These are phyloP conservation scores for Pteronura brasiliensis DNA, from an alignment of 2,113 vertebrate species.

Conservation along the genomic window DNA sequence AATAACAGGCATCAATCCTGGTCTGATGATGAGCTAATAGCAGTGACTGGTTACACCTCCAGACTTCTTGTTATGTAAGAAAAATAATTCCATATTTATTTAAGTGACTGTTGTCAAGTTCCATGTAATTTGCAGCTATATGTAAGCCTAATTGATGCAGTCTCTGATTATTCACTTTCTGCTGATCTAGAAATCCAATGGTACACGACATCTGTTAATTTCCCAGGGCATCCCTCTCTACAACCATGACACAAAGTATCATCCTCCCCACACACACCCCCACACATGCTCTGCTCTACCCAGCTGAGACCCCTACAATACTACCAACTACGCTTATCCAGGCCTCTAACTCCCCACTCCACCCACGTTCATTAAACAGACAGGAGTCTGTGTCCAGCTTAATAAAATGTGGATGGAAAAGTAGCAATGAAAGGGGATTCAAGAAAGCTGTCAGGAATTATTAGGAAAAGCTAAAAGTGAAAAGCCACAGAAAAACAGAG, in stretches of 20 bases:
- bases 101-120: not conserved
- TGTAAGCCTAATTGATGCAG: not conserved
- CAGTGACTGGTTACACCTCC: not conserved
- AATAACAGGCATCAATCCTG: not conserved
- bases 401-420: not conserved
- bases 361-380: not conserved
- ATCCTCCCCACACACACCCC: too few species aligned
- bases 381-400: not conserved
- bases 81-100: not conserved
- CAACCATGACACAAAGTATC: not conserved
- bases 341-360: not conserved
- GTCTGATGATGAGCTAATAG: not conserved
- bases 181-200: not conserved
- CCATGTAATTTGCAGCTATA: not conserved
- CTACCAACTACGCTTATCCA: not conserved
- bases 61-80: not conserved
- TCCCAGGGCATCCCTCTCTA: not conserved
- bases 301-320: not conserved
- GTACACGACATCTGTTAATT: not conserved
- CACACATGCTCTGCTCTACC: not conserved
- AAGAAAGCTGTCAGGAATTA: not conserved
- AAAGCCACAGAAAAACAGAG: not conserved
- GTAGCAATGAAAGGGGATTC: not conserved
- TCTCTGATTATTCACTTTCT: not conserved
- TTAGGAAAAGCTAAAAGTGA: not conserved